These are phyloP conservation scores for Ennomos quercinarius DNA, from an alignment of 2,888 invertebrate species.

Conservation along the genomic window DNA sequence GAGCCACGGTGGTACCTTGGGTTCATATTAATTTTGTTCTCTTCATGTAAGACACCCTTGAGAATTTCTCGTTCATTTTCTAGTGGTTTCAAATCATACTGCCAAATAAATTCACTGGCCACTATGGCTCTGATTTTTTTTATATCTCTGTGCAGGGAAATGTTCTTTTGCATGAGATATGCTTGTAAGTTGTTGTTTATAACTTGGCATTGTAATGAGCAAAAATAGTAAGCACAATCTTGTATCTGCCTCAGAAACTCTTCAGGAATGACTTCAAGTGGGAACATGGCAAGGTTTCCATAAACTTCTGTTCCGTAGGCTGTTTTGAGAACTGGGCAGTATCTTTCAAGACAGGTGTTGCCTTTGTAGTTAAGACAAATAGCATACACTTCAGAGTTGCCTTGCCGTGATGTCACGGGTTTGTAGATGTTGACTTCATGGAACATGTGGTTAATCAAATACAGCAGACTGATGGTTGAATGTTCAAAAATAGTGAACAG, in stretches of 20 bases:
- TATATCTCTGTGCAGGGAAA: constrained; percentile 66
- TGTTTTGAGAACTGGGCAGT: constrained; percentile 71
- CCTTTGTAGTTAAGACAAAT: constrained; percentile 89
- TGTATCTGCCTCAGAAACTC: constrained; percentile 88
- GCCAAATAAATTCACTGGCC: constrained; percentile 84
- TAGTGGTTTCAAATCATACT: constrained; percentile 85
- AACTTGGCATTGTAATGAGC: constrained; percentile 87
- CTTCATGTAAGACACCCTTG: constrained; percentile 72
- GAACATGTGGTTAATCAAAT: constrained; percentile 91
- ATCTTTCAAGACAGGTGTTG: constrained; percentile 61
- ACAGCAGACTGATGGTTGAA: constrained; percentile 91
- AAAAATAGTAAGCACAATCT: constrained; percentile 88
- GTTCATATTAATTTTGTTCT: constrained; percentile 75
- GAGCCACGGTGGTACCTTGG: constrained; percentile 83
- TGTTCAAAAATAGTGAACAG: constrained; percentile 96
- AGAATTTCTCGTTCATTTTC: constrained; percentile 76
- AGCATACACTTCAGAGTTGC: constrained; percentile 97
- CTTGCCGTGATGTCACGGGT: constrained; percentile 96
- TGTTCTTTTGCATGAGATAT: constrained; percentile 82
- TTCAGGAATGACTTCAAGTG: constrained; percentile 84
- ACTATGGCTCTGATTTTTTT: constrained; percentile 80
- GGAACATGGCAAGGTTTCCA: constrained; percentile 83
- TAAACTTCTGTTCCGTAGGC: constrained; percentile 74
- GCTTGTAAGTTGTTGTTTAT: constrained; percentile 88
- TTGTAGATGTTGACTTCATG: constrained; percentile 91